Base-by-base conservation (phyloP, 2,888 invertebrate genomes). In the Panopea generosa region DNA sequence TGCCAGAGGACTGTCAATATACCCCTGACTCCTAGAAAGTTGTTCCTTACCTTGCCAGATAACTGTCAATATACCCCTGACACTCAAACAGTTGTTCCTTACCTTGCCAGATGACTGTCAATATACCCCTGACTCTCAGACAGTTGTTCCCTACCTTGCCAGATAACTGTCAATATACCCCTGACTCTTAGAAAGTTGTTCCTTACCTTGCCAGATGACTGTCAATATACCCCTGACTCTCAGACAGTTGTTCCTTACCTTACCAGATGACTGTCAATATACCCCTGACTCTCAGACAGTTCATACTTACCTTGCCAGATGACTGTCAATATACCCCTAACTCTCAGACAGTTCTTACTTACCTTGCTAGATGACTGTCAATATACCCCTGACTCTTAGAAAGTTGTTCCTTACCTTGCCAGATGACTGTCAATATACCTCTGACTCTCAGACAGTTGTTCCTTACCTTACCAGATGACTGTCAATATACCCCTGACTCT, bases 211-310 rank as follows among this genome's bases (percentile, higher is more conserved):
- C 84, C 14, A 90, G 84, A 68, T 89, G 89, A 47, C 82, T 88
- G 82, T 92, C 90, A 45, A 92, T 92, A 73, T 92, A 92, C 14
- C 87, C 85, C 71, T 91, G 89, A 33, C 89, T 86, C 68, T 91
- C 91, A 24, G 78, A 83, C 20, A 91, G 84, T 79, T 92, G 90
- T 82, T 90, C 88, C 61, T 89, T 86, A 89, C 90, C 86, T 87
- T 49, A 85, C 84, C 14, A 90, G 84, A 70, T 89, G 89, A 47
- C 82, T 88, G 82, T 92, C 90, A 45, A 92, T 92, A 73, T 92
- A 92, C 14, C 87, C 85, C 71, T 91, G 89, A 33, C 89, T 86
- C 68, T 91, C 91, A 24, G 79, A 83, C 20, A 91, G 84, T 79
- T 92, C 89, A 81, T 90, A 88, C 61, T 89, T 86, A 33, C 33